A percentile compares a stretch with the other conserved stretches of the same genome.
Conservation (phyloP, 2,888 invertebrate species). For the Chrysolina americana region DNA sequence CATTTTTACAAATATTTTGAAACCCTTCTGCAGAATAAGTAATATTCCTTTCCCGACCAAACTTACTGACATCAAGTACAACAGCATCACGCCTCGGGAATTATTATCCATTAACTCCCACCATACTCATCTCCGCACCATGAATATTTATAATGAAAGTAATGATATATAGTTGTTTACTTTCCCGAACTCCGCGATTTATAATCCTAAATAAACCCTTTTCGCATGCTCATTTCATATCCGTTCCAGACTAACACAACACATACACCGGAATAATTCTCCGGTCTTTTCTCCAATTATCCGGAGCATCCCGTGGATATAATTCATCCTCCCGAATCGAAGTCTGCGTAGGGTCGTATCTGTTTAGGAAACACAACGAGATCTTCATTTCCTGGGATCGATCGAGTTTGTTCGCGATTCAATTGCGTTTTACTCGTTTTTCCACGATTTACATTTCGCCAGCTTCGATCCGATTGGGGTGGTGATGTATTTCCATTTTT, state of each 20-base stretch:
- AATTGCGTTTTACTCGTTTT: slow-evolving; percentile 34
- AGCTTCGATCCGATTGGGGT: neutral
- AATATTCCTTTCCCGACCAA: neutral
- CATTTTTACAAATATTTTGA: neutral
- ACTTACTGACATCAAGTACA: neutral
- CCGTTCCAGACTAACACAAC: slow-evolving; percentile 21
- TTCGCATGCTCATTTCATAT: slow-evolving; percentile 20
- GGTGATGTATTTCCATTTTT: neutral
- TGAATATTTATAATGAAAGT: slow-evolving; percentile 35
- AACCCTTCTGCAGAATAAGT: neutral
- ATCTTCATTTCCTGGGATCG: slow-evolving; percentile 53
- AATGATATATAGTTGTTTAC: slow-evolving; percentile 34
- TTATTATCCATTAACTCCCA: slow-evolving; percentile 24
- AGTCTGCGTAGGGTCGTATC: slow-evolving; percentile 36
- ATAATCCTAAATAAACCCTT: slow-evolving; percentile 30
- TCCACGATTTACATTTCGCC: slow-evolving; percentile 35
- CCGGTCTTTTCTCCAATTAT: slow-evolving; percentile 43
- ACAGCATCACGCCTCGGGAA: neutral
- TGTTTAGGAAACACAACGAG: slow-evolving; percentile 46
- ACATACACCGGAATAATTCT: slow-evolving; percentile 34
- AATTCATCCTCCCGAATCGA: slow-evolving; percentile 30
- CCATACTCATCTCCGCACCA: slow-evolving; percentile 21
- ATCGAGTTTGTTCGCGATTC: slow-evolving; percentile 45
- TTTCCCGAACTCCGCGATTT: slow-evolving; percentile 38
- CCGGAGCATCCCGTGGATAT: slow-evolving; percentile 6